These are phyloP conservation scores for Calyptommatus sinebrachiatus DNA, from an alignment of 2,113 vertebrate genomes.

Conservation along the genomic window DNA sequence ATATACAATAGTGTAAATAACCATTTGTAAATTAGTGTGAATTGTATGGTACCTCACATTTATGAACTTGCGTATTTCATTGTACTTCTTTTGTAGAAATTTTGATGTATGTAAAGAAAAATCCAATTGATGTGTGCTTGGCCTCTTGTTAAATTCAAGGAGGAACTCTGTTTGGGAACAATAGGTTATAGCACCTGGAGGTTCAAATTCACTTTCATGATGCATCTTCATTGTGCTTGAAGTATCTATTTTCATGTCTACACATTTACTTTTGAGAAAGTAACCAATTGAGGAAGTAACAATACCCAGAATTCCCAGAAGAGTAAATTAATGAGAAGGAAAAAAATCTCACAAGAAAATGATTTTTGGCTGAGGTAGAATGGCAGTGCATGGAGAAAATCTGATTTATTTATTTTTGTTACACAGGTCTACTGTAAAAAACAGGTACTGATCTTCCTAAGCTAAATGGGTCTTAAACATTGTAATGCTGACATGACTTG, in stretches of 20 bases:
- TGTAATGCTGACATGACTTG: neutral
- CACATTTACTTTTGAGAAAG: slow-evolving; percentile 51
- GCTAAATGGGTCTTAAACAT: too few relatives aligned
- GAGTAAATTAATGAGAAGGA: slow-evolving; percentile 15
- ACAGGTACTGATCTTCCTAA: neutral
- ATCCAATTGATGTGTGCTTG: slow-evolving; percentile 49
- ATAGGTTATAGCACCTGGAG: slow-evolving; percentile 31
- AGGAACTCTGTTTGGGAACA: slow-evolving; percentile 21
- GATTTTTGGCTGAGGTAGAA: slow-evolving; percentile 6
- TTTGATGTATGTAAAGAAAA: slow-evolving; percentile 71
- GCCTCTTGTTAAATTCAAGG: slow-evolving; percentile 54
- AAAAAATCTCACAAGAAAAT: slow-evolving; percentile 8
- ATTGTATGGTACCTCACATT: slow-evolving; percentile 71
- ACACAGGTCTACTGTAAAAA: neutral
- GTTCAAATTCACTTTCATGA: slow-evolving; percentile 37
- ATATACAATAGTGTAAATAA: slow-evolving; percentile 80
- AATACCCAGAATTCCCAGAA: slow-evolving; percentile 21
- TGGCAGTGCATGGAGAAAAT: neutral
- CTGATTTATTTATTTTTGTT: slow-evolving; percentile 10
- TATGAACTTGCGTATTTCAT: slow-evolving; percentile 69
- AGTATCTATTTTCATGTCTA: slow-evolving; percentile 42
- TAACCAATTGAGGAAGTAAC: slow-evolving; percentile 47
- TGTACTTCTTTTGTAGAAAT: slow-evolving; percentile 69
- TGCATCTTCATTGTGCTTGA: slow-evolving; percentile 59
- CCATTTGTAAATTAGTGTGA: slow-evolving; percentile 78